Evolutionary conservation across 2,888 invertebrate species (phyloP).

Genomic region (Dendrolimus pini): DNA sequence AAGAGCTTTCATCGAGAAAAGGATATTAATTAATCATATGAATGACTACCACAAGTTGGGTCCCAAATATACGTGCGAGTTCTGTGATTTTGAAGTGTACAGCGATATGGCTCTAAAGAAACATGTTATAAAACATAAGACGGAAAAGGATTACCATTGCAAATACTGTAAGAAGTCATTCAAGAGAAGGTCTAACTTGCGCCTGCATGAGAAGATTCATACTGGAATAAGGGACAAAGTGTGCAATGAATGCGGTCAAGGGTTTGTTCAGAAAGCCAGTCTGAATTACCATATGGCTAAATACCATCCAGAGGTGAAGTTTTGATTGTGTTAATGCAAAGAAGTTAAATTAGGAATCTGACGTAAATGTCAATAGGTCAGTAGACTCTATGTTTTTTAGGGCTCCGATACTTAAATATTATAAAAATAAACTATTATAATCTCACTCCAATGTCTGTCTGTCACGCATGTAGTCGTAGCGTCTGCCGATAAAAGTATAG

Average conservation of each 20-base stretch:
- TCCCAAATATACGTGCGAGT: conserved; percentile 24
- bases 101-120: neutral
- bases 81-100: conserved; percentile 13
- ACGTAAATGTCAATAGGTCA: too few relatives aligned
- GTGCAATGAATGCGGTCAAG: conserved; percentile 22
- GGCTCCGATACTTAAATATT: too few relatives aligned
- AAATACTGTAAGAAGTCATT: conserved; percentile 32
- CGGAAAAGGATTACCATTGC: conserved; percentile 25
- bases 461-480: too few relatives aligned
- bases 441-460: too few relatives aligned
- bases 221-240: conserved; percentile 15
- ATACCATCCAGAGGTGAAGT: conserved; percentile 13
- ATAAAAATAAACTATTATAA: too few relatives aligned
- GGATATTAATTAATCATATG: neutral
- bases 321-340: neutral
- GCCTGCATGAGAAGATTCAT: conserved; percentile 20
- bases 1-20: conserved; percentile 3
- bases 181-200: conserved; percentile 11
- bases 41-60: conserved; percentile 2
- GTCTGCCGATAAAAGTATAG: too few relatives aligned
- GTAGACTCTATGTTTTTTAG: too few relatives aligned
- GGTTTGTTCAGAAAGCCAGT: conserved; percentile 26
- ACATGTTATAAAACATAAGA: conserved; percentile 20
- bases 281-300: conserved; percentile 28
- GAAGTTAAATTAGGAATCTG: too few relatives aligned